Percentiles rank a stretch among this genome's conserved stretches.
Conservation (phyloP, 2,888 invertebrate genomes). For the Archips xylosteana region DNA sequence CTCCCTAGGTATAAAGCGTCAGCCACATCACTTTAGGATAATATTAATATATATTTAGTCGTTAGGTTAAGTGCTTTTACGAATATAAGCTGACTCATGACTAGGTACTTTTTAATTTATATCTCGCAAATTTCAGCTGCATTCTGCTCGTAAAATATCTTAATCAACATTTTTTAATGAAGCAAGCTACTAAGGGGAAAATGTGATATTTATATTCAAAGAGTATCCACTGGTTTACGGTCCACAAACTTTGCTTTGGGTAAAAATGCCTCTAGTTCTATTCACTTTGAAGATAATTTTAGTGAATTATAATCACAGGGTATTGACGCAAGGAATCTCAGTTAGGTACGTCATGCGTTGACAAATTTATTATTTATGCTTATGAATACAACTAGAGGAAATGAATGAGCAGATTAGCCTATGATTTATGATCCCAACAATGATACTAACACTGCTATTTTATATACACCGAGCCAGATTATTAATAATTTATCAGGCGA, state of each 20-base stretch:
- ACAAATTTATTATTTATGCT: constrained; percentile 31
- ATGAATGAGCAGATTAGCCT: constrained; percentile 8
- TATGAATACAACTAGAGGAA: constrained; percentile 6
- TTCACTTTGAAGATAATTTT: not conserved
- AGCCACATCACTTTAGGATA: constrained; percentile 40
- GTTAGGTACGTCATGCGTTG: not conserved
- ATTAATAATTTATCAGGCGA: not conserved
- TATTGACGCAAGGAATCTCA: too few relatives aligned
- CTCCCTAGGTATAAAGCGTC: constrained; percentile 26
- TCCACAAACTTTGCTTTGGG: constrained; percentile 21
- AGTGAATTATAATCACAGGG: not conserved
- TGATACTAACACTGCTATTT: constrained; percentile 2
- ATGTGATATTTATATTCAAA: constrained; percentile 33
- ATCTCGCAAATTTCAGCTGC: constrained; percentile 36
- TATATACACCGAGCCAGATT: not conserved
- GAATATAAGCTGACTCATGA: constrained; percentile 36
- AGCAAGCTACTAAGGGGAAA: constrained; percentile 24
- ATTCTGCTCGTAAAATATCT: constrained; percentile 39
- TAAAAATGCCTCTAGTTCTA: constrained; percentile 10
- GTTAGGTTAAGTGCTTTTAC: constrained; percentile 42
- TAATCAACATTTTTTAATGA: constrained; percentile 43
- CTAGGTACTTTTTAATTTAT: constrained; percentile 38
- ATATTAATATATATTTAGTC: constrained; percentile 38
- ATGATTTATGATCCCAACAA: constrained; percentile 15
- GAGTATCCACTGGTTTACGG: constrained; percentile 24